A percentile compares a stretch with the other conserved stretches of the same genome.
Conservation (phyloP, 2,888 invertebrate genomes). For the Coremacera marginata region DNA sequence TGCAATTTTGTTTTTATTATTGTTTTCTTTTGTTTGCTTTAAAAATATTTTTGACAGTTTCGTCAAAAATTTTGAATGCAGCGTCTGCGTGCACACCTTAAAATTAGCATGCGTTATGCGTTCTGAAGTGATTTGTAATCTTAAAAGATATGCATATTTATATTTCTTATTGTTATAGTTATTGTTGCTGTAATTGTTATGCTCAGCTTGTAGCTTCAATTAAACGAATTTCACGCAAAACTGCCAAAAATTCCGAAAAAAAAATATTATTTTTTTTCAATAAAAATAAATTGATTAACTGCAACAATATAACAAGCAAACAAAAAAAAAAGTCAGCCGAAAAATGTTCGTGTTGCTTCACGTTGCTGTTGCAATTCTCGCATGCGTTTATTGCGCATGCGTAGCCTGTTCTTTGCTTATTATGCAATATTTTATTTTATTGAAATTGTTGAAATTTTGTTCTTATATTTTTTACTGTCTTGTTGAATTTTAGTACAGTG, state of each 20-base stretch:
- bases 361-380: not conserved
- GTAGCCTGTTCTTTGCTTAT: not conserved
- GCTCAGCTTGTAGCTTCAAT: too few relatives aligned
- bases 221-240: too few relatives aligned
- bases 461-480: constrained; percentile 1
- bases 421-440: not conserved
- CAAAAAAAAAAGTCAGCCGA: too few relatives aligned
- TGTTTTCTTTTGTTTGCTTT: not conserved
- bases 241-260: too few relatives aligned
- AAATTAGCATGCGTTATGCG: constrained; percentile 20
- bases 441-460: not conserved
- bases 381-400: constrained; percentile 4
- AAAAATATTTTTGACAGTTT: not conserved
- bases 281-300: too few relatives aligned
- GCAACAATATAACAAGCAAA: too few relatives aligned
- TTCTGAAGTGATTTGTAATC: not conserved
- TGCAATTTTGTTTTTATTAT: not conserved
- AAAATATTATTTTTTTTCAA: too few relatives aligned
- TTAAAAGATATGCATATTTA: not conserved
- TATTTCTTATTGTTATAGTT: not conserved
- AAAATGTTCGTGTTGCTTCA: not conserved
- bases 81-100: not conserved
- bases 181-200: not conserved
- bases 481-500: constrained; percentile 4
- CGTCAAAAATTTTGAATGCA: not conserved